Evolutionary conservation across 2,888 invertebrate genomes (phyloP).

Genomic region (Zygaena filipendulae): DNA sequence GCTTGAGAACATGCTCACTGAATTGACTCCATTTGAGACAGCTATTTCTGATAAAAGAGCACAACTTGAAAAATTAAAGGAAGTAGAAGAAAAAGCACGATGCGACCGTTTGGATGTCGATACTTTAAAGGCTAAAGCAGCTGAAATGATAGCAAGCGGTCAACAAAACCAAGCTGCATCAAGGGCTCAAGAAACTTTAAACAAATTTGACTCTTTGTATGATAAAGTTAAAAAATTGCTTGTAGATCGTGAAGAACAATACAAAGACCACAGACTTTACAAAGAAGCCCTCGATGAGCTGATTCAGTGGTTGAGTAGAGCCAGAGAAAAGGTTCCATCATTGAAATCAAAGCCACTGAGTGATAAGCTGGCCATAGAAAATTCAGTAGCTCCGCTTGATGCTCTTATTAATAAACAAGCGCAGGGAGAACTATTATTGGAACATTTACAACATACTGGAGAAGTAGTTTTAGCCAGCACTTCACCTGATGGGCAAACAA

Average conservation of each 20-base stretch:
- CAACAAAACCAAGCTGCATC: conserved; percentile 85
- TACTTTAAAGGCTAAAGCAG: conserved; percentile 82
- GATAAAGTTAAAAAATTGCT: conserved; percentile 81
- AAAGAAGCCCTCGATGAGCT: conserved; percentile 93
- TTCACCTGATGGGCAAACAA: conserved; percentile 80
- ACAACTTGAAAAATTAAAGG: conserved; percentile 86
- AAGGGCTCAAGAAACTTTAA: conserved; percentile 86
- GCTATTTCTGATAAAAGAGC: conserved; percentile 88
- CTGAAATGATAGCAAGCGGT: conserved; percentile 86
- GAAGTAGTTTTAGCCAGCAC: conserved; percentile 88
- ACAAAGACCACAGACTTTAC: conserved; percentile 87
- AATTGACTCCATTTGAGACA: conserved; percentile 79
- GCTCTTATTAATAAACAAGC: conserved; percentile 88
- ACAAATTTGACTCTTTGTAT: conserved; percentile 83
- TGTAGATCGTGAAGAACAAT: conserved; percentile 84
- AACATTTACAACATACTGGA: conserved; percentile 88
- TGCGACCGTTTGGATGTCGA: conserved; percentile 93
- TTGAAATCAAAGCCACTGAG: conserved; percentile 85
- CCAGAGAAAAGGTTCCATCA: conserved; percentile 90
- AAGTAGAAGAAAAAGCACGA: conserved; percentile 87
- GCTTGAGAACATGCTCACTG: conserved; percentile 78
- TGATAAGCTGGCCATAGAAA: conserved; percentile 89
- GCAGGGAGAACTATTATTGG: conserved; percentile 88
- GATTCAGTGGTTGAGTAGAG: conserved; percentile 87
- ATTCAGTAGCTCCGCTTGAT: conserved; percentile 88